phyloP scores from a whole-genome alignment of 2,888 invertebrate genomes.

The Strigamia transsilvanica region DNA sequence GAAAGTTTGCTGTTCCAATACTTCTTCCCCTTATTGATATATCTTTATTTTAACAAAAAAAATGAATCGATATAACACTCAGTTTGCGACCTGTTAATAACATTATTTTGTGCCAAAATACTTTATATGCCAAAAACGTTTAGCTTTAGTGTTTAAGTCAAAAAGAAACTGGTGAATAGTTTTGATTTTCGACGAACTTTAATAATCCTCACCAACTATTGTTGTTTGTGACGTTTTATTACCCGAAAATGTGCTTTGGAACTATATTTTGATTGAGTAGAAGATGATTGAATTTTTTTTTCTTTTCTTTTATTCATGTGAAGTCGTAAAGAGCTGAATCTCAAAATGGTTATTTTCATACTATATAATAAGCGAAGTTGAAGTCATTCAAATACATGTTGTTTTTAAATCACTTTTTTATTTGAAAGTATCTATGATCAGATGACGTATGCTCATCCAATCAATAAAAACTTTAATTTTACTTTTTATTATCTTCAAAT shows the following conservation, averaged over 20 bases:
- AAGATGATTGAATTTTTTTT: neutral
- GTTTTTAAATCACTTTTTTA: neutral
- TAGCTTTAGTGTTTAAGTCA: constrained; percentile 18
- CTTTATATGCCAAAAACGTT: constrained; percentile 20
- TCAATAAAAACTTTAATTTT: neutral
- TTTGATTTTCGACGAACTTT: constrained; percentile 1
- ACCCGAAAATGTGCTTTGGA: neutral
- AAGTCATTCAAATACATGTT: neutral
- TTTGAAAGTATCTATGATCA: neutral
- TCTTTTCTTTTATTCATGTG: neutral
- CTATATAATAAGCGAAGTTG: constrained; percentile 6
- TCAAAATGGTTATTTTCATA: constrained; percentile 15
- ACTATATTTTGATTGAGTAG: neutral
- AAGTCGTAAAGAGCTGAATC: constrained; percentile 14
- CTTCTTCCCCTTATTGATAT: constrained; percentile 9
- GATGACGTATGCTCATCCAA: neutral
- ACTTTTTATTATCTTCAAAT: neutral
- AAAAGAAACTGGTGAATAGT: constrained; percentile 23
- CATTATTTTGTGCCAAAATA: constrained; percentile 24
- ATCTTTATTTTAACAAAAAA: constrained; percentile 4
- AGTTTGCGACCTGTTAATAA: constrained; percentile 20
- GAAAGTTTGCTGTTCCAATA: constrained; percentile 30
- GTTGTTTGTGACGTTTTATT: constrained; percentile 30
- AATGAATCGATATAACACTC: constrained; percentile 16
- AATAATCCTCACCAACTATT: constrained; percentile 9